Evolutionary conservation across 2,888 invertebrate species (phyloP).

Genomic region (Bellardia pandia): DNA sequence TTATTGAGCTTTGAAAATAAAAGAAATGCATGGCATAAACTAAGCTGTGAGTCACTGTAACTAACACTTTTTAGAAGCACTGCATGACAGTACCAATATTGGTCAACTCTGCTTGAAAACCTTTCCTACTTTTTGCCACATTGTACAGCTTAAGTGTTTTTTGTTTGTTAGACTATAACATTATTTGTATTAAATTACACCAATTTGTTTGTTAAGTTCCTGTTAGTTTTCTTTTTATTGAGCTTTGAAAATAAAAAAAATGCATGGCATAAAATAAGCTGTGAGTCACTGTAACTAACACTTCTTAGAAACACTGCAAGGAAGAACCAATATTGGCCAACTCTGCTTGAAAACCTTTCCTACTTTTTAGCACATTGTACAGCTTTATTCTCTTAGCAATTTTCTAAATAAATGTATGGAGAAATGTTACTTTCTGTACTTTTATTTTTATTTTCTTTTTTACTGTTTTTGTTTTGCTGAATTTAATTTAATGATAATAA

Average conservation of each 20-base stretch:
- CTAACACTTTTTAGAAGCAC: too few species aligned
- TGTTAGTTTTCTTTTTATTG: too few species aligned
- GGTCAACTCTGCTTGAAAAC: neutral
- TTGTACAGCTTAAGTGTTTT: conserved; percentile 1
- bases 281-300: too few species aligned
- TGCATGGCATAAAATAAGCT: too few species aligned
- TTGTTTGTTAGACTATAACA: too few species aligned
- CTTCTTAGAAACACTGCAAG: too few species aligned
- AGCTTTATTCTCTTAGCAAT: conserved; percentile 47
- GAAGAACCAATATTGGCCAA: neutral
- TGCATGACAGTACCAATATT: neutral
- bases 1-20: too few species aligned
- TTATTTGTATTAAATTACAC: too few species aligned
- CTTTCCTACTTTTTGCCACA: neutral
- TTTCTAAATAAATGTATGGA: conserved; percentile 33
- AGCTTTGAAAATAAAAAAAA: too few species aligned
- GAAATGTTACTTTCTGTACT: conserved; percentile 21
- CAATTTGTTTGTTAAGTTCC: too few species aligned
- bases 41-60: too few species aligned
- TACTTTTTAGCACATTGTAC: conserved; percentile 8
- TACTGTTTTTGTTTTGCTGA: conserved; percentile 21
- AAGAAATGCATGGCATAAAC: too few species aligned
- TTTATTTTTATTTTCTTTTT: conserved; percentile 4
- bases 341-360: neutral
- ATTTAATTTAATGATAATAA: conserved; percentile 70